These are phyloP conservation scores for Charina bottae DNA, from an alignment of 2,113 vertebrate species.

Conservation along the genomic window DNA sequence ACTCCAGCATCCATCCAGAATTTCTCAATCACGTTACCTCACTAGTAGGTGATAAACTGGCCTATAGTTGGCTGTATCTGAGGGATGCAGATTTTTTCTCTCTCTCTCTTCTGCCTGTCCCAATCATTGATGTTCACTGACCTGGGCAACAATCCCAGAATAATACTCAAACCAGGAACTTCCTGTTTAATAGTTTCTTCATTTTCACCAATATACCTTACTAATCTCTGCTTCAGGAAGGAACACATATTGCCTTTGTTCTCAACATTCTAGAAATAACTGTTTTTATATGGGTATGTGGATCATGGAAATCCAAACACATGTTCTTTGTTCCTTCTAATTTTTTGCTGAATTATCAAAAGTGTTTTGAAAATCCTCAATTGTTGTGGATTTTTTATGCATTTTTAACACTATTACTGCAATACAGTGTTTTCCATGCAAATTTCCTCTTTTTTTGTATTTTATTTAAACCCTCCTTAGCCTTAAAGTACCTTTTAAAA, in stretches of 20 bases:
- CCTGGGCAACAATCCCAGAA: background rate
- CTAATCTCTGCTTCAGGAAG: background rate
- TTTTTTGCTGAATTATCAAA: background rate
- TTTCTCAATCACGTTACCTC: no score
- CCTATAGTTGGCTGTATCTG: no score
- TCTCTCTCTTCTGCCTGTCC: background rate
- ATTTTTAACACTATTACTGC: no score
- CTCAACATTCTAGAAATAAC: background rate
- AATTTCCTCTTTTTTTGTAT: background rate
- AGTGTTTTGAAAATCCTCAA: background rate
- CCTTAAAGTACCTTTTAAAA: background rate
- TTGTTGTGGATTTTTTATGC: background rate
- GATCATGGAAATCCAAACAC: background rate
- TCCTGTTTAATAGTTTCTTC: background rate
- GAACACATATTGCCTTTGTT: background rate
- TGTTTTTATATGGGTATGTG: background rate
- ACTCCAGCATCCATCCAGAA: no score
- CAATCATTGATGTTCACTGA: background rate
- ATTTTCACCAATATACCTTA: background rate
- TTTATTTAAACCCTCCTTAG: background rate
- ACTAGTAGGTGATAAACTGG: no score
- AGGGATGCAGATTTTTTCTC: no score
- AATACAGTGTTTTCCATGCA: background rate
- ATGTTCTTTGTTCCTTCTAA: background rate
- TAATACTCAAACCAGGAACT: background rate